Percentiles rank a stretch among this genome's conserved stretches.
These are phyloP conservation scores for Spongia lamella DNA, from an alignment of 37 sponge, comb jelly and placozoan species.

Conservation along the genomic window DNA sequence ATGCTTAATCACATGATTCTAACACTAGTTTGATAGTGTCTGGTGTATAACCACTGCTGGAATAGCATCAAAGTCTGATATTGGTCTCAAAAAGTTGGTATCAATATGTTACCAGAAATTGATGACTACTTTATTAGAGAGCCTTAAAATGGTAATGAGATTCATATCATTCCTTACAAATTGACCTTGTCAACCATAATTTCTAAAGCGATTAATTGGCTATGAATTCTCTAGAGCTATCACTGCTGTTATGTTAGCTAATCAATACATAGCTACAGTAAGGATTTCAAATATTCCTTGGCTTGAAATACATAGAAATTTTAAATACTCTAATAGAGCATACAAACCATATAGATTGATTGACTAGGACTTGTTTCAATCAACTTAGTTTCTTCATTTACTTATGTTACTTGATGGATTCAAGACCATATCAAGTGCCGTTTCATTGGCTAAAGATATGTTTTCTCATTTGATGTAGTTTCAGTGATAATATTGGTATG, in stretches of 20 bases:
- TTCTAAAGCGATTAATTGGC: neutral
- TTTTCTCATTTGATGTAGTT: conserved; percentile 15
- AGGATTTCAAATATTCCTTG: no score
- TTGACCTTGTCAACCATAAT: neutral
- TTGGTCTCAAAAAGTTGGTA: no score
- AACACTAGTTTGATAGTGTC: conserved; percentile 63
- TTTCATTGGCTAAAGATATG: conserved; percentile 42
- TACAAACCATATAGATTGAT: conserved; percentile 31
- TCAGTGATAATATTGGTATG: no score
- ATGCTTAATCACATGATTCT: conserved; percentile 39
- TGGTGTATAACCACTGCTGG: conserved; percentile 47
- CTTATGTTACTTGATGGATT: conserved; percentile 52
- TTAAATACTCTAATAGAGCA: no score
- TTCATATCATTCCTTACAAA: no score
- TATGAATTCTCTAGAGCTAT: no score
- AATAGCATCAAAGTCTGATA: neutral
- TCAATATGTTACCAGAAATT: no score
- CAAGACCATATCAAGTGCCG: conserved; percentile 63
- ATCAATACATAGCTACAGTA: no score
- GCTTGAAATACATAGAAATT: no score
- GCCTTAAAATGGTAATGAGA: no score
- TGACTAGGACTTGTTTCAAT: conserved; percentile 10
- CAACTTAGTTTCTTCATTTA: conserved; percentile 19
- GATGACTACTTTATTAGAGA: no score
- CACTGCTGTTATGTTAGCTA: no score